Conservation (phyloP, 2,113 vertebrate species). For the Gopherus flavomarginatus region DNA sequence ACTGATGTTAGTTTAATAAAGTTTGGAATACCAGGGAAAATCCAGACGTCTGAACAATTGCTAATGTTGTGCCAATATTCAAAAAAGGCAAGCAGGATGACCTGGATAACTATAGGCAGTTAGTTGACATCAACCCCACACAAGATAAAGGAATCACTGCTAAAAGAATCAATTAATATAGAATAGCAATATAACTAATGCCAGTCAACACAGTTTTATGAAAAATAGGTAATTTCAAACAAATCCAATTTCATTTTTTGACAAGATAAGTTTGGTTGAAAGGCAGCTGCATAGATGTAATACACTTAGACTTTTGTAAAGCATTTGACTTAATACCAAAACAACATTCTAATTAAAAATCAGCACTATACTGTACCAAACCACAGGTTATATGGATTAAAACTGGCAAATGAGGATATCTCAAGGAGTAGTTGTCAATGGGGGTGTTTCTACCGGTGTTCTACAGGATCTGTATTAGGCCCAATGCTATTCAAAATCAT, state of each 20-base stretch:
- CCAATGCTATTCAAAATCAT: not conserved
- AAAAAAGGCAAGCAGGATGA: not conserved
- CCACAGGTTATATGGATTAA: not conserved
- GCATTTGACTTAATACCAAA: not conserved
- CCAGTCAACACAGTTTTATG: not conserved
- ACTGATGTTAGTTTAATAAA: not conserved
- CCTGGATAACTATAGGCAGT: not conserved
- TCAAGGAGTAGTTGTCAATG: not conserved
- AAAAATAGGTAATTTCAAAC: not conserved
- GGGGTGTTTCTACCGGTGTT: not conserved
- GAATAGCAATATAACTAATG: not conserved
- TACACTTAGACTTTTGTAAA: not conserved
- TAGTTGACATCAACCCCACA: not conserved
- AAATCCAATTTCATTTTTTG: accelerated
- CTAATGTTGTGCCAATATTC: not conserved
- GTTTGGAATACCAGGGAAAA: not conserved
- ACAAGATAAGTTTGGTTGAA: not conserved
- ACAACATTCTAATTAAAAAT: not conserved
- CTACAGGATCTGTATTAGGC: not conserved
- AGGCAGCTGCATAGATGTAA: not conserved
- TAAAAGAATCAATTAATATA: not conserved
- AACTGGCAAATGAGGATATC: not conserved
- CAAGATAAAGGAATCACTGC: not conserved
- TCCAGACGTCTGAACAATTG: not conserved
- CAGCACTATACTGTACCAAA: not conserved